phyloP scores from a whole-genome alignment of 2,888 invertebrate genomes.

The Pilophorus perplexus region DNA sequence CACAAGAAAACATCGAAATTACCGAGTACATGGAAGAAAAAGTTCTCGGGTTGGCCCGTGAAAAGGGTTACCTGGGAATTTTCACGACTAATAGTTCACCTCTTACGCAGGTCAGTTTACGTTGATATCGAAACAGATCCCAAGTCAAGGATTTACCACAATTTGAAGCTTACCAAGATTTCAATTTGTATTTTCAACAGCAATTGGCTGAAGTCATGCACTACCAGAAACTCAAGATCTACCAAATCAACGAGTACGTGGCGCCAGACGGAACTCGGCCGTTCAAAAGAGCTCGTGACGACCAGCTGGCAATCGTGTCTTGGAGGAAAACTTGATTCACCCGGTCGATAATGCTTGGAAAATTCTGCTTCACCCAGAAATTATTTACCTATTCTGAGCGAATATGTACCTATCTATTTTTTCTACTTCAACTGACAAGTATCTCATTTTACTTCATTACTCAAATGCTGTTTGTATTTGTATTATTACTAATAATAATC shows the following conservation, averaged over 20 bases:
- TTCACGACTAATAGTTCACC: constrained; percentile 86
- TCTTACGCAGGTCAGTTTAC: constrained; percentile 68
- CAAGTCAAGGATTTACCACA: neutral
- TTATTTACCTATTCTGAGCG: neutral
- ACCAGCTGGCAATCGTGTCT: constrained; percentile 72
- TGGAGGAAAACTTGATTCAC: constrained; percentile 66
- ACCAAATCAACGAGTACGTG: constrained; percentile 76
- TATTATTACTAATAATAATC: too few species aligned
- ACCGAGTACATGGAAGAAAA: constrained; percentile 77
- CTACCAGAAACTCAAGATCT: constrained; percentile 72
- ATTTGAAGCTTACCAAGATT: neutral
- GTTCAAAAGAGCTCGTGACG: constrained; percentile 72
- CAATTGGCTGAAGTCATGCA: constrained; percentile 79
- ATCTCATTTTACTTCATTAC: too few species aligned
- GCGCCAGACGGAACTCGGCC: constrained; percentile 69
- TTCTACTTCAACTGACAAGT: too few species aligned
- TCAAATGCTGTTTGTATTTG: too few species aligned
- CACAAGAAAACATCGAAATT: constrained; percentile 74
- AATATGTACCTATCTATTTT: neutral
- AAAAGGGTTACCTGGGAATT: constrained; percentile 67
- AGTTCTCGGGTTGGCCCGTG: constrained; percentile 64
- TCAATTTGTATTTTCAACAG: too few species aligned
- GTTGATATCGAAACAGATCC: neutral
- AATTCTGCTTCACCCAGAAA: neutral
- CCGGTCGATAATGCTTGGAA: neutral